Evolutionary conservation across 2,797 vertebrate genomes (phyloP).

Genomic region (Enteromius afrohamiltoni): DNA sequence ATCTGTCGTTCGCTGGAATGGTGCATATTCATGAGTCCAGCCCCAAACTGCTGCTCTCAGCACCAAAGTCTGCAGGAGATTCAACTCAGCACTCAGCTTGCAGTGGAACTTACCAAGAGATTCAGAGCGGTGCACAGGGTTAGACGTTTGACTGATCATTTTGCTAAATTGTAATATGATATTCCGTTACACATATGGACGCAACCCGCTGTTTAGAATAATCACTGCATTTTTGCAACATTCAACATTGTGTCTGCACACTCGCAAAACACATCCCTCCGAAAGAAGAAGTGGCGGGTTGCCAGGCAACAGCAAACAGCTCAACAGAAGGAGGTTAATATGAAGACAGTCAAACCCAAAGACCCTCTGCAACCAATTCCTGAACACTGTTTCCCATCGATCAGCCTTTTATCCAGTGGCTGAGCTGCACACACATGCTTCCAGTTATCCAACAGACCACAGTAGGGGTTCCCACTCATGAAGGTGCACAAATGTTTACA

Average conservation of each 20-base stretch:
- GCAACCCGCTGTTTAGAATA: constrained; percentile 39
- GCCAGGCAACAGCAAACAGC: constrained; percentile 80
- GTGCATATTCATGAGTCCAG: constrained; percentile 80
- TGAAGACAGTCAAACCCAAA: constrained; percentile 65
- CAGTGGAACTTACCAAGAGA: constrained; percentile 69
- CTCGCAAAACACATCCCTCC: constrained; percentile 71
- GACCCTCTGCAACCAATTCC: constrained; percentile 31
- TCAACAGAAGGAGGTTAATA: constrained; percentile 64
- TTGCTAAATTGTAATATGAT: constrained; percentile 45
- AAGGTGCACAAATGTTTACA: background rate
- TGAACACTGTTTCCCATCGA: constrained; percentile 13
- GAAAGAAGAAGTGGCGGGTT: constrained; percentile 77
- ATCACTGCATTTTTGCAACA: constrained; percentile 55
- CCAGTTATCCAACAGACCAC: constrained; percentile 5
- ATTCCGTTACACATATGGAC: constrained; percentile 23
- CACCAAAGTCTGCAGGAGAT: constrained; percentile 77
- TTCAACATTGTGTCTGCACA: constrained; percentile 61
- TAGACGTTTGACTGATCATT: constrained; percentile 34
- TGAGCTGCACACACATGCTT: constrained; percentile 15
- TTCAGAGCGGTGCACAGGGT: constrained; percentile 34
- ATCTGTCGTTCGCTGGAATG: constrained; percentile 72
- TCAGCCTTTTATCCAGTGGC: constrained; percentile 43
- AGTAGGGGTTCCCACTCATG: background rate
- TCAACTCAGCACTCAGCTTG: constrained; percentile 73
- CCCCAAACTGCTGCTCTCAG: constrained; percentile 78